These are phyloP conservation scores for Spinus olivaceus DNA, from an alignment of 2,797 vertebrate genomes.

Conservation along the genomic window DNA sequence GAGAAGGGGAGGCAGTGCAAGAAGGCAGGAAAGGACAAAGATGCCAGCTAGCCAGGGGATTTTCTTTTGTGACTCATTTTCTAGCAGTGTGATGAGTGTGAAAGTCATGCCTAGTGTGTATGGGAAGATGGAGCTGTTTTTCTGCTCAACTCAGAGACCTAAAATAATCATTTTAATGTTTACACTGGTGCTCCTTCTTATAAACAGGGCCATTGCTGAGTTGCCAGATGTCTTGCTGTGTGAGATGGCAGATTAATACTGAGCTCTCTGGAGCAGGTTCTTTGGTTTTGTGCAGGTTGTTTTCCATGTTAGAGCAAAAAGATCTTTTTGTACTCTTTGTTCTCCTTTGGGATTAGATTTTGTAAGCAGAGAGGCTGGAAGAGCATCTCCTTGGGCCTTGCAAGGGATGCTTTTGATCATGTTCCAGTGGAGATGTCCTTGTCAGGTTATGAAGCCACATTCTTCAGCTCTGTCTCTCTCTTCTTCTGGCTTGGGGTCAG, in stretches of 20 bases:
- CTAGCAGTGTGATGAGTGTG: background rate
- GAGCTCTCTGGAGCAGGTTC: constrained; percentile 18
- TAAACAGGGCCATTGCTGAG: background rate
- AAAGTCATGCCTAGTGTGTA: background rate
- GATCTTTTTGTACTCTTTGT: constrained; percentile 7
- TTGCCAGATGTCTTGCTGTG: constrained; percentile 42
- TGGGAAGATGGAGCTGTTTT: background rate
- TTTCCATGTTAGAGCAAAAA: background rate
- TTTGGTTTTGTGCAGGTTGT: constrained; percentile 7
- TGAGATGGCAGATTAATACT: constrained; percentile 8
- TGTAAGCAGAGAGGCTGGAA: background rate
- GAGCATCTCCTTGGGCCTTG: background rate
- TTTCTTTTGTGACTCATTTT: constrained; percentile 14
- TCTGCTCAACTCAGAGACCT: background rate
- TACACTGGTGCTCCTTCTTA: background rate
- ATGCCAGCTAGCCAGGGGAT: background rate
- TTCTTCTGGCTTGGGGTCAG: background rate
- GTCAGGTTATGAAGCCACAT: background rate
- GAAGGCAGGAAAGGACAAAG: constrained; percentile 3
- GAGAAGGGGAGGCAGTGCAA: background rate
- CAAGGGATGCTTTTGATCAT: background rate
- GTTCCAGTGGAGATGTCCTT: background rate
- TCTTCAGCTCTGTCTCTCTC: background rate
- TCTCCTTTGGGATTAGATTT: background rate
- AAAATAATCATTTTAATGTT: background rate